A percentile compares a stretch with the other conserved stretches of the same genome.
phyloP scores from a whole-genome alignment of 2,113 vertebrate genomes.

The Oxyruncus cristatus region DNA sequence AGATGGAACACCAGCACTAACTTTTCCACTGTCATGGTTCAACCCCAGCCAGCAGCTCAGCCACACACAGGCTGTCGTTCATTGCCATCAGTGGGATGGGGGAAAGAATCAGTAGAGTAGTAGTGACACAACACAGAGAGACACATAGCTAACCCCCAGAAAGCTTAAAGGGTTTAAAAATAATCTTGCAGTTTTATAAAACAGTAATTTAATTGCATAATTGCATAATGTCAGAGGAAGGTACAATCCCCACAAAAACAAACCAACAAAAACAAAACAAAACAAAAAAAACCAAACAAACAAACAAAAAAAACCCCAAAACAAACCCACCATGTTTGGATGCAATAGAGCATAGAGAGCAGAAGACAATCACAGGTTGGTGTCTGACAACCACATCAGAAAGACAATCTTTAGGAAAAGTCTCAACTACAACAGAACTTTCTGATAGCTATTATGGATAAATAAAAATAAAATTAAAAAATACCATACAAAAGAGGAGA shows the following conservation, averaged over 20 bases:
- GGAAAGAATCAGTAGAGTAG: not conserved
- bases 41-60: not conserved
- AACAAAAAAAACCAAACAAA: no score
- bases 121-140: not conserved
- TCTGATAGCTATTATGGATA: not conserved
- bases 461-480: not conserved
- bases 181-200: not conserved
- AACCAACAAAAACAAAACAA: not conserved
- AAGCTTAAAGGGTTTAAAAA: not conserved
- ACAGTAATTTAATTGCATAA: not conserved
- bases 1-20: not conserved
- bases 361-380: not conserved
- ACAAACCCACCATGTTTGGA: not conserved
- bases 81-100: not conserved
- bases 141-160: not conserved
- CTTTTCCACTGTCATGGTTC: not conserved
- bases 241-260: no score
- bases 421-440: not conserved
- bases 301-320: no score
- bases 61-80: rapidly evolving
- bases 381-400: not conserved
- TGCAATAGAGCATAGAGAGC: not conserved
- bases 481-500: not conserved
- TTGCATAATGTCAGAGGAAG: not conserved
- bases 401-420: not conserved